phyloP scores from a whole-genome alignment of 1,140 invertebrate species.

The Helicoverpa zea region DNA sequence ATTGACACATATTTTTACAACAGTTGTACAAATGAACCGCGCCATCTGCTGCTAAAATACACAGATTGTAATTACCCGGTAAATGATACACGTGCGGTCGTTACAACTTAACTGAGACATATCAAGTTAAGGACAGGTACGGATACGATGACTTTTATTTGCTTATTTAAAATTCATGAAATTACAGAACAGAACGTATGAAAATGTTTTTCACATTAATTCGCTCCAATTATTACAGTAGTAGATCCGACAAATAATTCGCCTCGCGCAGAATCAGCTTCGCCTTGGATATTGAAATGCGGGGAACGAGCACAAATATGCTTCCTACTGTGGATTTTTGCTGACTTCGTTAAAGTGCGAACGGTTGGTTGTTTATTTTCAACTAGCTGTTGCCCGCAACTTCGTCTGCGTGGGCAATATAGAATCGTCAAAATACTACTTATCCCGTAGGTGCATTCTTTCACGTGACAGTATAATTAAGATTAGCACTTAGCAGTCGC shows the following conservation, averaged over 20 bases:
- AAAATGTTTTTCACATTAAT: not conserved
- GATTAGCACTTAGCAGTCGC: no score
- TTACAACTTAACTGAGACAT: not conserved
- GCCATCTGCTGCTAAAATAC: constrained; percentile 51
- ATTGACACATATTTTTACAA: constrained; percentile 52
- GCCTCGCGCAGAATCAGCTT: constrained; percentile 3
- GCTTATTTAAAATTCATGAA: constrained; percentile 5
- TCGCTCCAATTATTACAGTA: not conserved
- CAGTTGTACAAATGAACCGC: constrained; percentile 57
- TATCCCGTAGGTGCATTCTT: no score
- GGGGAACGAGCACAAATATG: constrained; percentile 19
- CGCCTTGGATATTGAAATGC: constrained; percentile 16
- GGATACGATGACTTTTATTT: not conserved
- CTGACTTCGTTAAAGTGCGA: constrained; percentile 32
- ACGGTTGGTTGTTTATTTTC: constrained; percentile 75
- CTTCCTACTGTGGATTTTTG: constrained; percentile 10
- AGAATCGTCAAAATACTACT: no score
- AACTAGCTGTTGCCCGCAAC: no score
- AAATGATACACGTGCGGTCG: not conserved
- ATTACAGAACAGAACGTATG: not conserved
- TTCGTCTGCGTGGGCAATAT: no score
- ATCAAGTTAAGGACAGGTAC: constrained; percentile 1
- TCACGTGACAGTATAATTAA: no score
- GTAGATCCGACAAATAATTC: not conserved
- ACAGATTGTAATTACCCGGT: constrained; percentile 42